Base-by-base conservation (phyloP, 2,888 invertebrate genomes). In the Beris morrisii region DNA sequence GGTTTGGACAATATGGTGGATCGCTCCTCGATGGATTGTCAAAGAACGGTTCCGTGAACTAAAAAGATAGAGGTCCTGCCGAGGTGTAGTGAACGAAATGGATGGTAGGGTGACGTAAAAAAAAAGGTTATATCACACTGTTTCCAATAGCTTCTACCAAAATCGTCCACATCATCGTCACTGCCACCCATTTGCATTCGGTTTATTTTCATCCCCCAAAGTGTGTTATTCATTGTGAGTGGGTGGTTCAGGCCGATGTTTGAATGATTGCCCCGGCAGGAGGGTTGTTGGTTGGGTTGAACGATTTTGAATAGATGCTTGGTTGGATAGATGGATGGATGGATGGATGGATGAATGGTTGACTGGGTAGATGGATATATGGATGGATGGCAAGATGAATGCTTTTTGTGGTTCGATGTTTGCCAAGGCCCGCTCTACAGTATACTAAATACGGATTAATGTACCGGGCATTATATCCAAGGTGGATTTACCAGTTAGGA, bases 221-320 rank as follows among this genome's bases (percentile, higher is more conserved):
- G 65, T 65, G 57, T 67, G 69, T 65, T 63, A 67, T 69, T 69
- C 65, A 69, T 67, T 58, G 59, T 31, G 55, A 58, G 64, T 13
- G 61, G 66, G 28, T 59, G 63, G 46, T 43, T 31, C 43, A 31
- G 64, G 58, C 44, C 54, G 64, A 31, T 67, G 66, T 64, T 67
- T 69, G 66, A 69, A 66, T 69, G 69, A 69, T 69, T 69, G 66
- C 67, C 69, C 55, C 66, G 67, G 59, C 65, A 67, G 65, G 63
- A 66, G 67, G 67, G 59, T 67, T 69, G 65, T 52, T 67, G 61
- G 38, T 52, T 63, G 65, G 69, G 69, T 69, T 69, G 69, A 69
- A 69, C 67, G 67, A 61, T 69, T 67, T 64, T 67, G 64, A 69
- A 69, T 66, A 64, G 57, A 55, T 55, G 38, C 48, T 55, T 64